Base-by-base conservation (phyloP, 2,797 vertebrate species). In the Orestias chungarensis region DNA sequence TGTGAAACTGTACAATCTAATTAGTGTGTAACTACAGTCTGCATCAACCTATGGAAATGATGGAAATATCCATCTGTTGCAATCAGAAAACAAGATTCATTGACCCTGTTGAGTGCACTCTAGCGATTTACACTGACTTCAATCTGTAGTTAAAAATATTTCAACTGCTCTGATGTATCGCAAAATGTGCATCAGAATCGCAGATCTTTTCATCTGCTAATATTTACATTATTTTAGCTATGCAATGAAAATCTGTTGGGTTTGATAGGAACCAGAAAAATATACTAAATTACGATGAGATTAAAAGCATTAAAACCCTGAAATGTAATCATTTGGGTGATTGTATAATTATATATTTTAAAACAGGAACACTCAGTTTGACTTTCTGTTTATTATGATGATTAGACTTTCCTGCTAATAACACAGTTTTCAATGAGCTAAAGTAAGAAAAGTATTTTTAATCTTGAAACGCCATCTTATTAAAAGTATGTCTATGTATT, bases 1-100 rank as follows among this genome's bases (percentile, higher is more conserved):
- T 75, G 76, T 81, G 6, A 75, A 77, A 12, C 42, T 67, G 31
- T 64, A 74, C 35, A 71, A 66, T 49, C 18, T 68, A 54, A 75
- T 77, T 72, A 50, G 15, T 25, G 10, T 64, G 49, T 25, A 57
- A 25, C 31, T 20, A 18, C 35, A 71, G 25, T 25, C 18, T 46
- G 11, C 10, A 31, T 69, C 50, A 33, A 62, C 12, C n/a, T 64
- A 15, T 42, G 35, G 59, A 40, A 40, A 25, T 25, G 23, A 62
- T 62, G 59, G 40, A 62, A 35, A 4, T 73, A 12, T 66, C 64
- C 2, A 33, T 29, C 33, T 64, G 29, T 42, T 68, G 31, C 15
- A 62, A 55, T 64, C 50, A 55, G 54, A 35, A 25, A 59, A 14
- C 31, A 33, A 20, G 10, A 44, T 71, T 70, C 18, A 64, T 31